Evolutionary conservation across 2,888 invertebrate species (phyloP).

Genomic region (Pterostichus niger): DNA sequence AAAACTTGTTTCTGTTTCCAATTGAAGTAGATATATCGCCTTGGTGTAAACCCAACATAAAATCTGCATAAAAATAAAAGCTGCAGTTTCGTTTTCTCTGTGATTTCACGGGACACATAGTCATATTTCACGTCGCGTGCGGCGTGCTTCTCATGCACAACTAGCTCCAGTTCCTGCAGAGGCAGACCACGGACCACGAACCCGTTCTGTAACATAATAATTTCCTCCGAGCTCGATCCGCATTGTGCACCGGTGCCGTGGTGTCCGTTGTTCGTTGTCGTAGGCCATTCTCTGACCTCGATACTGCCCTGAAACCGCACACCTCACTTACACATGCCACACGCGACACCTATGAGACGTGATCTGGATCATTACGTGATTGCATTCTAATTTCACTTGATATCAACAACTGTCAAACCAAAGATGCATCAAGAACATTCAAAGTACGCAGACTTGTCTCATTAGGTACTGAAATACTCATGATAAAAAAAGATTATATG

Average conservation of each 20-base stretch:
- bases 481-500: too few species aligned
- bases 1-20: too few species aligned
- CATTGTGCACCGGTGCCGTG: slow-evolving; percentile 2
- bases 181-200: not conserved
- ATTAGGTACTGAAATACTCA: too few species aligned
- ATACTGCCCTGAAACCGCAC: slow-evolving; percentile 14
- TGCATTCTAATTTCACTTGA: not conserved
- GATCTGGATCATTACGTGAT: slow-evolving; percentile 23
- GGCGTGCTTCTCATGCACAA: too few species aligned
- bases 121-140: not conserved
- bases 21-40: too few species aligned
- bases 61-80: too few species aligned
- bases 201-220: slow-evolving; percentile 23
- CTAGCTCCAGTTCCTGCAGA: too few species aligned
- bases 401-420: not conserved
- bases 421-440: not conserved
- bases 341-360: not conserved
- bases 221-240: slow-evolving; percentile 1
- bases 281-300: slow-evolving; percentile 59
- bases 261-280: too few species aligned
- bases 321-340: too few species aligned
- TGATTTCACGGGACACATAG: not conserved
- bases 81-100: not conserved
- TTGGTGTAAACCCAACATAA: too few species aligned
- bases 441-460: too few species aligned